Percentiles rank a stretch among this genome's conserved stretches.
Evolutionary conservation across 2,888 invertebrate genomes (phyloP).

Genomic region (Ormyrus labotus): DNA sequence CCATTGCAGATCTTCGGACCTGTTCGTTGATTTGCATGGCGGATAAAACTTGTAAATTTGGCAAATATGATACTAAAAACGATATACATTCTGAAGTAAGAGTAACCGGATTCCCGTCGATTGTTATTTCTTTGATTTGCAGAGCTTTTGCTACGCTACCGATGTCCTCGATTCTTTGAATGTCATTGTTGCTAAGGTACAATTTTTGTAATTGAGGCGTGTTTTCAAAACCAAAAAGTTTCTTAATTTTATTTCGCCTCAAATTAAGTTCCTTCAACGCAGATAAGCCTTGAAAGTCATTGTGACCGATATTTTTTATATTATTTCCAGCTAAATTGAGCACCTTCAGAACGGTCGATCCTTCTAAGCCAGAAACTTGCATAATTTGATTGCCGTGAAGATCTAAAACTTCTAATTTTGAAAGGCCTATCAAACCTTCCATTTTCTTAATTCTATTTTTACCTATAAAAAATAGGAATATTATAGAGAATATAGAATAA

Average conservation of each 20-base stretch:
- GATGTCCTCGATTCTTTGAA: slow-evolving; percentile 90
- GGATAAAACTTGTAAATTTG: slow-evolving; percentile 84
- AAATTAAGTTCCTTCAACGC: slow-evolving; percentile 92
- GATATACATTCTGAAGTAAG: slow-evolving; percentile 88
- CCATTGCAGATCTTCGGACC: slow-evolving; percentile 86
- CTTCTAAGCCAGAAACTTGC: slow-evolving; percentile 83
- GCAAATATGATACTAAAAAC: slow-evolving; percentile 88
- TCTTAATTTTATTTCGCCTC: slow-evolving; percentile 89
- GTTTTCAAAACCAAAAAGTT: slow-evolving; percentile 87
- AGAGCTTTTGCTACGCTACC: slow-evolving; percentile 87
- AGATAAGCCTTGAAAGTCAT: slow-evolving; percentile 87
- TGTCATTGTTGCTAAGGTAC: slow-evolving; percentile 89
- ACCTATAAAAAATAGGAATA: slow-evolving; percentile 30
- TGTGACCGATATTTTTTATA: slow-evolving; percentile 85
- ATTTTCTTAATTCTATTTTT: slow-evolving; percentile 92
- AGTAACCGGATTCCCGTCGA: slow-evolving; percentile 91
- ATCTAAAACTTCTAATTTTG: slow-evolving; percentile 92
- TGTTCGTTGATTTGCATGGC: slow-evolving; percentile 89
- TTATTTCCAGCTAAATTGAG: slow-evolving; percentile 95
- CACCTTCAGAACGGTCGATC: slow-evolving; percentile 88
- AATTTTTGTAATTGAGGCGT: slow-evolving; percentile 86
- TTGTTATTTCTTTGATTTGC: slow-evolving; percentile 87
- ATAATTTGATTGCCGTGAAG: slow-evolving; percentile 94
- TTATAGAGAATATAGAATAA: neutral
- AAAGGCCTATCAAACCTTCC: slow-evolving; percentile 84